phyloP scores from a whole-genome alignment of 2,797 vertebrate genomes.

The Crocidura indochinensis region DNA sequence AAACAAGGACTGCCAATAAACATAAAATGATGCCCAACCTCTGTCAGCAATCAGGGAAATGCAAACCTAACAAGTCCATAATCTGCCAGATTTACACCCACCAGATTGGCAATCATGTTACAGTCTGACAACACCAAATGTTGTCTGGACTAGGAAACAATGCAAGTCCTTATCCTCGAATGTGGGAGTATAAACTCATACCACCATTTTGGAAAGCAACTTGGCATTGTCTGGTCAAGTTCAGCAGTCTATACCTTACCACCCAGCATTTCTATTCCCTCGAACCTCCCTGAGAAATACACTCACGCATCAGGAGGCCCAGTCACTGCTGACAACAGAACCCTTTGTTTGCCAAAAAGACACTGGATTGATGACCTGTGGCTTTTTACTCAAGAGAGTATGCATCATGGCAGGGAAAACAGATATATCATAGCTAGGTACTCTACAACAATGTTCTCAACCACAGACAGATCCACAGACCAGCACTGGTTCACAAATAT shows the following conservation, averaged over 20 bases:
- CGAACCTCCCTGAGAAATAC: neutral
- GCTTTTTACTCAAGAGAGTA: neutral
- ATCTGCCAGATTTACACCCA: neutral
- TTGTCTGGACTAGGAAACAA: neutral
- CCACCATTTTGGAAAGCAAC: neutral
- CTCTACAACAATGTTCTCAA: neutral
- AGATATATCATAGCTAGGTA: neutral
- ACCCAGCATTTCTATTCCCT: neutral
- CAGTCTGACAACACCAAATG: slow-evolving; percentile 16
- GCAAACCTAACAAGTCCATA: neutral
- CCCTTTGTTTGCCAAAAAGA: fast-evolving
- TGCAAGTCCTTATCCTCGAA: neutral
- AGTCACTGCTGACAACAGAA: neutral
- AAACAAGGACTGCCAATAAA: neutral
- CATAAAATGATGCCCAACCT: neutral
- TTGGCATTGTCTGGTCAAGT: neutral
- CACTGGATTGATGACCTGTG: neutral
- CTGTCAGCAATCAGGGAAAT: neutral
- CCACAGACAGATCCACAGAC: fast-evolving
- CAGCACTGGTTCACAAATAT: too few species aligned
- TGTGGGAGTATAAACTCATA: neutral
- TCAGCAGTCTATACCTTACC: neutral
- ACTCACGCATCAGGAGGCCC: fast-evolving
- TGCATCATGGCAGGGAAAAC: fast-evolving
- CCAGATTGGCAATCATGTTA: neutral